phyloP scores from a whole-genome alignment of 1,140 invertebrate species.

The Alviniconcha marisindica region DNA sequence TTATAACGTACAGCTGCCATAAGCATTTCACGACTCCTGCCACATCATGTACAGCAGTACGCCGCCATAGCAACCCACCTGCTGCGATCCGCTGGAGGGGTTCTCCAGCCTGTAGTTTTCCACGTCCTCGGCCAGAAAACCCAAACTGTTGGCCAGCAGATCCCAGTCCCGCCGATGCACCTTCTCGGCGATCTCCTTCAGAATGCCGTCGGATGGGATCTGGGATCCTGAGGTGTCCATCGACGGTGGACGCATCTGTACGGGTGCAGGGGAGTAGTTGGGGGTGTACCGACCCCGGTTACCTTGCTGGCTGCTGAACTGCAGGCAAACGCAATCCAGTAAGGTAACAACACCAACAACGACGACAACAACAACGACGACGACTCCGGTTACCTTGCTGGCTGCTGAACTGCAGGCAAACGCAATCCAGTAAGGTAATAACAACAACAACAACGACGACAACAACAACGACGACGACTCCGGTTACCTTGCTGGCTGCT shows the following conservation, averaged over 20 bases:
- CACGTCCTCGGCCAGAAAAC: slow-evolving; percentile 66
- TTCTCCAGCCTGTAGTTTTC: slow-evolving; percentile 59
- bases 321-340: no score
- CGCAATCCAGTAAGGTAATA: no score
- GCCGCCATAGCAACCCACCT: slow-evolving; percentile 49
- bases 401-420: no score
- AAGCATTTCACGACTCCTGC: neutral
- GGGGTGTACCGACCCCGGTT: slow-evolving; percentile 28
- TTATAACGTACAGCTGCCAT: neutral
- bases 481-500: no score
- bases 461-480: no score
- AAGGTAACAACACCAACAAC: no score
- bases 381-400: no score
- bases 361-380: no score
- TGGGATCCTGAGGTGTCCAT: slow-evolving; percentile 24
- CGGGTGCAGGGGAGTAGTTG: neutral
- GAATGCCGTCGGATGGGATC: slow-evolving; percentile 61
- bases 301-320: slow-evolving; percentile 41
- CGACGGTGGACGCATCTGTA: neutral
- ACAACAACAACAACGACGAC: no score
- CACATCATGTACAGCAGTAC: neutral
- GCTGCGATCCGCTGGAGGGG: slow-evolving; percentile 53
- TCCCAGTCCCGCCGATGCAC: slow-evolving; percentile 67
- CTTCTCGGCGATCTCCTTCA: slow-evolving; percentile 64
- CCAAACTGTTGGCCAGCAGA: slow-evolving; percentile 69